Evolutionary conservation across 2,888 invertebrate genomes (phyloP).

Genomic region (Drosophila pseudotalamancana): DNA sequence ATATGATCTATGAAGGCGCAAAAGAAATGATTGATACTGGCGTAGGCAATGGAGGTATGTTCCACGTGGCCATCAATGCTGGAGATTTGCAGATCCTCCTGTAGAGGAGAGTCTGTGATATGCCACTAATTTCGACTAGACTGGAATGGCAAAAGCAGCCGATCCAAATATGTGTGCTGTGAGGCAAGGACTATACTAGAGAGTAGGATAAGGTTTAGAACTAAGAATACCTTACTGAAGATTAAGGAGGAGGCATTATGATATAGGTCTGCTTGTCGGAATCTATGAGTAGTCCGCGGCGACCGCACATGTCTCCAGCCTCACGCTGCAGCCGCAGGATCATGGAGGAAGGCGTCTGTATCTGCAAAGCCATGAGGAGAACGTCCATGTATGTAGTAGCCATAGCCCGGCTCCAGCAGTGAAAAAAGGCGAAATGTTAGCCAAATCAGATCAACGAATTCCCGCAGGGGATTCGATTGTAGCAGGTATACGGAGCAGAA

Average conservation of each 20-base stretch:
- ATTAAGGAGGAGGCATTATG: conserved; percentile 87
- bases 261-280: conserved; percentile 91
- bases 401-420: conserved; percentile 88
- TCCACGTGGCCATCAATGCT: conserved; percentile 82
- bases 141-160: conserved; percentile 85
- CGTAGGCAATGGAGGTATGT: conserved; percentile 86
- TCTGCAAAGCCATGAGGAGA: conserved; percentile 93
- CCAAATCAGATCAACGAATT: conserved; percentile 91
- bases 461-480: conserved; percentile 89
- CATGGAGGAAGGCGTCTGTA: conserved; percentile 90
- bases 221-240: conserved; percentile 84
- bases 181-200: too few species aligned
- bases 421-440: conserved; percentile 92
- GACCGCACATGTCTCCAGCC: conserved; percentile 90
- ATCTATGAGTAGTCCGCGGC: conserved; percentile 90
- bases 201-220: neutral
- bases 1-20: conserved; percentile 91
- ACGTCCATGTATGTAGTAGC: conserved; percentile 92
- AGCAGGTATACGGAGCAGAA: conserved; percentile 85
- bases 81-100: conserved; percentile 80
- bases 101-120: conserved; percentile 79
- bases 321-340: conserved; percentile 90
- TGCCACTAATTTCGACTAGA: conserved; percentile 76
- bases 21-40: conserved; percentile 89
- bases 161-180: conserved; percentile 86